Evolutionary conservation across 2,113 vertebrate species (phyloP).

Genomic region (Callorhinus ursinus): DNA sequence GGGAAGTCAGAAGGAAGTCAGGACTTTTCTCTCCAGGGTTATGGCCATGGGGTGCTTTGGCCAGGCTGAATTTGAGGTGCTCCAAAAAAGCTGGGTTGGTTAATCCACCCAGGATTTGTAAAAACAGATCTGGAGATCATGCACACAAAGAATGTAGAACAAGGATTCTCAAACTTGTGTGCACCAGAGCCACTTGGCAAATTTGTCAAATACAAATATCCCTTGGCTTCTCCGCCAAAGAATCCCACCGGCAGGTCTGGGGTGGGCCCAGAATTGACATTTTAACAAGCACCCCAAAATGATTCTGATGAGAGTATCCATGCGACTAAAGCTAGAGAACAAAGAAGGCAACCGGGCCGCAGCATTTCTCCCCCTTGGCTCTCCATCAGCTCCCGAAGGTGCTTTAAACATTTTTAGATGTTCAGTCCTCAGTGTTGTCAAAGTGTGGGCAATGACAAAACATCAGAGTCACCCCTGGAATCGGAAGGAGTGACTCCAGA

Average conservation of each 20-base stretch:
- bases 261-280: background rate
- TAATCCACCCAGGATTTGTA: background rate
- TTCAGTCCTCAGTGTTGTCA: background rate
- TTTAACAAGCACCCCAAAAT: background rate
- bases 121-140: background rate
- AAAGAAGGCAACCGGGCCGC: constrained; percentile 34
- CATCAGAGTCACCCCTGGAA: background rate
- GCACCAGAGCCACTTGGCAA: background rate
- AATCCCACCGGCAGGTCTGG: background rate
- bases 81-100: background rate
- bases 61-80: background rate
- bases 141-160: background rate
- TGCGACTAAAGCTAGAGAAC: background rate
- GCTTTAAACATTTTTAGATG: background rate
- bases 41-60: background rate
- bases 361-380: background rate
- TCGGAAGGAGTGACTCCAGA: background rate
- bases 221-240: background rate
- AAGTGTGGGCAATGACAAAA: background rate
- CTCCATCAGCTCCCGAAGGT: too few relatives aligned
- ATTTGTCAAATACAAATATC: background rate
- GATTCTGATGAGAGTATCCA: background rate
- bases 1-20: background rate
- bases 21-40: background rate
- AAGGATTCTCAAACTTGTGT: background rate